These are phyloP conservation scores for Cervus canadensis DNA, from an alignment of 2,113 vertebrate genomes.

Conservation along the genomic window DNA sequence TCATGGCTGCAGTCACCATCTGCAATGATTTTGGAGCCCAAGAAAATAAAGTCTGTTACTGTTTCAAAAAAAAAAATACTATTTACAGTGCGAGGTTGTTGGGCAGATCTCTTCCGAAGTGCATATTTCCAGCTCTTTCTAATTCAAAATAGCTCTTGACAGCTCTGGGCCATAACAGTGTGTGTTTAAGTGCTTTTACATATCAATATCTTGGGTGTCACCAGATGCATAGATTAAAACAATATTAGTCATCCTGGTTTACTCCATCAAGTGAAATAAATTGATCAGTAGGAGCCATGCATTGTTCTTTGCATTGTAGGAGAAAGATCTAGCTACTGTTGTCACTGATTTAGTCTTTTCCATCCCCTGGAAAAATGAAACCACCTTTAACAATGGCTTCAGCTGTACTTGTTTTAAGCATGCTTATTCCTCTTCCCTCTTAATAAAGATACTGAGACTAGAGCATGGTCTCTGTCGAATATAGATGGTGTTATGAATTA, in stretches of 20 bases:
- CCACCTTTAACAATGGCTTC: not conserved
- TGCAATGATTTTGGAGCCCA: too few relatives aligned
- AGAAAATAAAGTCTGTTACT: too few relatives aligned
- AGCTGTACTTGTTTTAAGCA: not conserved
- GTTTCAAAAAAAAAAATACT: not conserved
- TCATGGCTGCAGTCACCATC: too few relatives aligned
- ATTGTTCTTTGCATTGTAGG: not conserved
- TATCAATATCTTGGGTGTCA: slow-evolving; percentile 44
- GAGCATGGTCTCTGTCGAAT: not conserved
- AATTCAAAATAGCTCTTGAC: slow-evolving; percentile 58
- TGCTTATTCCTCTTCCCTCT: not conserved
- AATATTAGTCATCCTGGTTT: slow-evolving; percentile 46
- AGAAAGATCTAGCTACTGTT: not conserved
- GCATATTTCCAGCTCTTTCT: slow-evolving; percentile 59
- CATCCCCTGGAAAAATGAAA: not conserved
- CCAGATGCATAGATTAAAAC: slow-evolving; percentile 42
- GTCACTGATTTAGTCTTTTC: not conserved
- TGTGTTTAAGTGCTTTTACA: slow-evolving; percentile 60
- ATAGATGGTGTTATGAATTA: not conserved
- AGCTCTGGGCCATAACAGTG: slow-evolving; percentile 12
- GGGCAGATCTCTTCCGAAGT: not conserved
- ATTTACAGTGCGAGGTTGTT: slow-evolving; percentile 44
- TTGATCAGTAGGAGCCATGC: not conserved
- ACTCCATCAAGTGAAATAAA: slow-evolving; percentile 40
- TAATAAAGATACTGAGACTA: slow-evolving; percentile 16